A percentile compares a stretch with the other conserved stretches of the same genome.
Evolutionary conservation across 2,888 invertebrate species (phyloP).

Genomic region (Melangyna quadrimaculata): DNA sequence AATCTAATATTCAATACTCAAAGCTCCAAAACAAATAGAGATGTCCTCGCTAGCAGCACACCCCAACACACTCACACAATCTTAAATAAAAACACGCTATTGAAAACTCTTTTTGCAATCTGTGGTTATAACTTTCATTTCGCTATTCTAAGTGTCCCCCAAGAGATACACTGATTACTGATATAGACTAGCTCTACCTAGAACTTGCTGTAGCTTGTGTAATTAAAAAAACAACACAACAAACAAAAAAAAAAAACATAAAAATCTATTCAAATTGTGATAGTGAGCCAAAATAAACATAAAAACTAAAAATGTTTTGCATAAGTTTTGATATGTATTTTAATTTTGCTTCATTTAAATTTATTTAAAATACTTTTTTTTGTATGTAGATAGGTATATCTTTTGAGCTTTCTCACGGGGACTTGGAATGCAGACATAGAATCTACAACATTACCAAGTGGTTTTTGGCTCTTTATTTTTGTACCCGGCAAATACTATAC

Average conservation of each 20-base stretch:
- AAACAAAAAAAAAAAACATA: neutral
- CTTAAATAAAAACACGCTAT: no score
- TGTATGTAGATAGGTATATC: neutral
- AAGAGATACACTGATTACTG: constrained; percentile 11
- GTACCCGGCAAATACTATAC: constrained; percentile 40
- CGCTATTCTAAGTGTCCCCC: constrained; percentile 26
- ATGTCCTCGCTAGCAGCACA: constrained; percentile 19
- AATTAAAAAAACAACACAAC: constrained; percentile 35
- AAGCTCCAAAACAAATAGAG: constrained; percentile 50
- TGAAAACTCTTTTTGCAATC: constrained; percentile 29
- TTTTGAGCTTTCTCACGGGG: neutral
- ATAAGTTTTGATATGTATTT: constrained; percentile 56
- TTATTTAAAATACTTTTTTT: neutral
- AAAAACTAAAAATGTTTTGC: constrained; percentile 49
- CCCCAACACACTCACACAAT: neutral
- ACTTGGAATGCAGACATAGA: constrained; percentile 27
- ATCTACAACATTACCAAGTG: constrained; percentile 60
- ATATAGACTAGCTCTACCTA: neutral
- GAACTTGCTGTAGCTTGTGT: constrained; percentile 21
- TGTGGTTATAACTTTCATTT: constrained; percentile 52
- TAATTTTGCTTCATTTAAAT: constrained; percentile 44
- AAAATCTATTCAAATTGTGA: constrained; percentile 27
- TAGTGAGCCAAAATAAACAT: constrained; percentile 25
- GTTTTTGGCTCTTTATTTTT: constrained; percentile 52
- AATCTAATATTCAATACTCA: constrained; percentile 57